Evolutionary conservation across 1,140 invertebrate species (phyloP).

Genomic region (Scylla paramamosain): DNA sequence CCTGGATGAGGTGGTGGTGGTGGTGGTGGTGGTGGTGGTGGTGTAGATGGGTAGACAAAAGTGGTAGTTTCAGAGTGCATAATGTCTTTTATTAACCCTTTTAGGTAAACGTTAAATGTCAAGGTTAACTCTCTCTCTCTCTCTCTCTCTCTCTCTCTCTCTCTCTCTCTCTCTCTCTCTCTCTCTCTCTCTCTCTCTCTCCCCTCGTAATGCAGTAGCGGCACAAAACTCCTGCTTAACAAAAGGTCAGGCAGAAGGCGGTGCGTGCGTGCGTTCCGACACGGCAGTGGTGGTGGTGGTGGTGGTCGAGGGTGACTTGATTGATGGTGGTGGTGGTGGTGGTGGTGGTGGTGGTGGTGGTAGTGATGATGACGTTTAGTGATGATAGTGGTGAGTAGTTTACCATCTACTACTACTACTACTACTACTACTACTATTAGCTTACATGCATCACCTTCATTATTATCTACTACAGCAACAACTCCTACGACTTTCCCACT

Average conservation of each 20-base stretch:
- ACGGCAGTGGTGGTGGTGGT: not conserved
- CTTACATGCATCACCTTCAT: too few species aligned
- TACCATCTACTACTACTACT: too few species aligned
- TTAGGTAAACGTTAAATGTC: not conserved
- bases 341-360: too few species aligned
- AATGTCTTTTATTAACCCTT: not conserved
- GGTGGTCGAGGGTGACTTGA: not conserved
- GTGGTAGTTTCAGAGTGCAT: not conserved
- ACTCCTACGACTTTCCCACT: too few species aligned
- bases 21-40: constrained; percentile 26
- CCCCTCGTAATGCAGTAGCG: not conserved
- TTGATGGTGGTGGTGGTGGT: too few species aligned
- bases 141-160: not conserved
- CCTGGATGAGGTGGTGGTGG: not conserved
- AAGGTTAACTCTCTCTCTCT: not conserved
- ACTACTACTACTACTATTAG: too few species aligned
- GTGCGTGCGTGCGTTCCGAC: not conserved
- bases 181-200: not conserved
- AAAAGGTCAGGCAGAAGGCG: not conserved
- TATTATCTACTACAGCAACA: too few species aligned
- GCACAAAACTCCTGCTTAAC: not conserved
- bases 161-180: not conserved
- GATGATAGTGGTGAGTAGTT: too few species aligned
- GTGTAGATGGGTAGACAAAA: not conserved
- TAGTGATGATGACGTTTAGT: too few species aligned